Conservation (phyloP, 2,888 invertebrate genomes). For the Chromoteleia sp. region DNA sequence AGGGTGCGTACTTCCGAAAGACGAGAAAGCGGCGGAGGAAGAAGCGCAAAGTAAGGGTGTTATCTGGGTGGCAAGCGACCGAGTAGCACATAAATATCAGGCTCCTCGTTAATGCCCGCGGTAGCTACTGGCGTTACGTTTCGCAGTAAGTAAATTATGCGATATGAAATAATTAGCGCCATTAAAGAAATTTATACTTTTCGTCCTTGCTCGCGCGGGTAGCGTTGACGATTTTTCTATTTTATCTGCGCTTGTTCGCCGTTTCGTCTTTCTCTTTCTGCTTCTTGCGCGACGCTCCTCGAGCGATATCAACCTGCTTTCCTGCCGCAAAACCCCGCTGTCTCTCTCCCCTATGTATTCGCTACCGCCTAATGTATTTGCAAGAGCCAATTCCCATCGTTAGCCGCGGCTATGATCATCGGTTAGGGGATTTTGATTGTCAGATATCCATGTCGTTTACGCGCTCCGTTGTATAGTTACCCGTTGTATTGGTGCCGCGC, state of each 20-base stretch:
- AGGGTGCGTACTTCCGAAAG: conserved; percentile 69
- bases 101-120: conserved; percentile 85
- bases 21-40: conserved; percentile 70
- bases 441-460: conserved; percentile 79
- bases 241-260: conserved; percentile 77
- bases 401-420: conserved; percentile 82
- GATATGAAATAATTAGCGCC: conserved; percentile 85
- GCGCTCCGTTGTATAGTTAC: conserved; percentile 67
- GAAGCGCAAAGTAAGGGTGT: conserved; percentile 79
- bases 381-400: conserved; percentile 83
- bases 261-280: conserved; percentile 57
- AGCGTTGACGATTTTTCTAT: conserved; percentile 82
- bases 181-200: conserved; percentile 85
- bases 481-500: conserved; percentile 36
- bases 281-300: conserved; percentile 51
- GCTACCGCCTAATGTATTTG: conserved; percentile 82
- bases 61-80: conserved; percentile 84
- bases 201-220: conserved; percentile 71
- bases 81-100: conserved; percentile 85
- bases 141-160: conserved; percentile 85
- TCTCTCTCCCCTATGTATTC: conserved; percentile 70
- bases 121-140: conserved; percentile 85
- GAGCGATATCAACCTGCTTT: conserved; percentile 76
- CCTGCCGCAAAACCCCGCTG: conserved; percentile 69
- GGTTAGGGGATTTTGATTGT: conserved; percentile 83